A percentile compares a stretch with the other conserved stretches of the same genome.
Conservation (phyloP, 2,797 vertebrate species). For the Tamandua tetradactyla region DNA sequence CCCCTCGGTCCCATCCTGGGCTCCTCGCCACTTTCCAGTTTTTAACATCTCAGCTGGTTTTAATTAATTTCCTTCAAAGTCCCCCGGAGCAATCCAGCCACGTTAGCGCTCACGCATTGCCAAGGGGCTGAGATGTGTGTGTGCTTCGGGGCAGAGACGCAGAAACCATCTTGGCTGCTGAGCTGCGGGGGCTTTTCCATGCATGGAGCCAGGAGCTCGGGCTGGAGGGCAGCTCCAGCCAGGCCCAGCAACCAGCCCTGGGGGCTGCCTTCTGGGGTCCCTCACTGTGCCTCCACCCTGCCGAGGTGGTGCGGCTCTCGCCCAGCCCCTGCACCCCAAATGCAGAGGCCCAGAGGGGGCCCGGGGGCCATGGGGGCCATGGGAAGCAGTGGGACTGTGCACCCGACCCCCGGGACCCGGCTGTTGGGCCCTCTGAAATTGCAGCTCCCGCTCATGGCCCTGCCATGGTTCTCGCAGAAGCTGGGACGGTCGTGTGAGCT, state of each 20-base stretch:
- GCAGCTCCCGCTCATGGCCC: accelerated
- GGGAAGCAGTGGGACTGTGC: neutral
- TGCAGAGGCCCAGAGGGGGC: neutral
- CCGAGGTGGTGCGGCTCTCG: too few species aligned
- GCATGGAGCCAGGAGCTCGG: neutral
- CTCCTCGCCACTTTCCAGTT: conserved; percentile 24
- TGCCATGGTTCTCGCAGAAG: neutral
- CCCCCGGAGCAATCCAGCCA: conserved; percentile 56
- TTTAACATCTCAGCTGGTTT: conserved; percentile 66
- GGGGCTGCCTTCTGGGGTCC: too few species aligned
- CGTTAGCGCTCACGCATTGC: conserved; percentile 54
- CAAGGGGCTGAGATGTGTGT: neutral
- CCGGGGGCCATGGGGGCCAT: neutral
- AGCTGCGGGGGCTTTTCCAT: neutral
- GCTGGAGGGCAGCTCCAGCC: neutral
- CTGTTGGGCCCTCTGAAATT: accelerated
- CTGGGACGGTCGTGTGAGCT: neutral
- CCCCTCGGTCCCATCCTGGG: conserved; percentile 38
- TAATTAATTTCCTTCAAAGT: conserved; percentile 67
- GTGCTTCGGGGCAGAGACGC: neutral
- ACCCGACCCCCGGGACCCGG: too few species aligned
- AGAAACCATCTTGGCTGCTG: neutral
- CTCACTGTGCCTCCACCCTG: too few species aligned
- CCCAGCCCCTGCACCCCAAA: neutral
- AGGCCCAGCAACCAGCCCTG: too few species aligned